Percentiles rank a stretch among this genome's conserved stretches.
phyloP scores from a whole-genome alignment of 2,113 vertebrate species.

The Pavo muticus region DNA sequence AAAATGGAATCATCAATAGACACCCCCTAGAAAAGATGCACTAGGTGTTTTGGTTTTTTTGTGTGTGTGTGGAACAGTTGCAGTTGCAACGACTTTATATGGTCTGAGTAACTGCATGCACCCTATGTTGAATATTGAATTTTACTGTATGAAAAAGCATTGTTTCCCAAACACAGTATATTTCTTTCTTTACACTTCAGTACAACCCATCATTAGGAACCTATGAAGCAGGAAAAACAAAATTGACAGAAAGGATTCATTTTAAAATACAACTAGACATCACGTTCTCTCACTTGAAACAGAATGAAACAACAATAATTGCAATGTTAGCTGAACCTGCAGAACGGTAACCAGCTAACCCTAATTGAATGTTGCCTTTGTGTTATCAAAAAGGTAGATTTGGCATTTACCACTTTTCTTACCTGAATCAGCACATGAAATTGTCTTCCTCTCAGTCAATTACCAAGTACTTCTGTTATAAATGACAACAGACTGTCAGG shows the following conservation, averaged over 20 bases:
- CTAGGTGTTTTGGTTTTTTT: not conserved
- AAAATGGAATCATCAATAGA: not conserved
- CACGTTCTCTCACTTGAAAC: slow-evolving; percentile 6
- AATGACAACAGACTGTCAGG: not conserved
- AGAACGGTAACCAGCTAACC: slow-evolving; percentile 41
- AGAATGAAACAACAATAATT: slow-evolving; percentile 50
- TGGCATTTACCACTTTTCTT: slow-evolving; percentile 28
- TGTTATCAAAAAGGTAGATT: not conserved
- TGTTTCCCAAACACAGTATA: slow-evolving; percentile 8
- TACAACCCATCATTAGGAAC: slow-evolving; percentile 40
- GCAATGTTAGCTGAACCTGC: slow-evolving; percentile 23
- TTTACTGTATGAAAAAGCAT: not conserved
- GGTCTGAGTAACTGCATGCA: not conserved
- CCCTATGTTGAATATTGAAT: not conserved
- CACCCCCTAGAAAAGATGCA: not conserved
- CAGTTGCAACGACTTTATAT: not conserved
- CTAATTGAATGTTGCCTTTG: slow-evolving; percentile 48
- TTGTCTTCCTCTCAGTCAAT: slow-evolving; percentile 10
- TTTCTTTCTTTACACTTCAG: slow-evolving; percentile 7
- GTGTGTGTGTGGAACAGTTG: not conserved
- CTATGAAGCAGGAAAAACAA: slow-evolving; percentile 62
- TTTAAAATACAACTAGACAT: slow-evolving; percentile 47
- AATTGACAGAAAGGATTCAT: slow-evolving; percentile 58
- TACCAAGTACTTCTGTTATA: not conserved
- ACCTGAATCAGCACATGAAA: slow-evolving; percentile 25